Conservation (phyloP, 2,113 vertebrate species). For the Excalfactoria chinensis region DNA sequence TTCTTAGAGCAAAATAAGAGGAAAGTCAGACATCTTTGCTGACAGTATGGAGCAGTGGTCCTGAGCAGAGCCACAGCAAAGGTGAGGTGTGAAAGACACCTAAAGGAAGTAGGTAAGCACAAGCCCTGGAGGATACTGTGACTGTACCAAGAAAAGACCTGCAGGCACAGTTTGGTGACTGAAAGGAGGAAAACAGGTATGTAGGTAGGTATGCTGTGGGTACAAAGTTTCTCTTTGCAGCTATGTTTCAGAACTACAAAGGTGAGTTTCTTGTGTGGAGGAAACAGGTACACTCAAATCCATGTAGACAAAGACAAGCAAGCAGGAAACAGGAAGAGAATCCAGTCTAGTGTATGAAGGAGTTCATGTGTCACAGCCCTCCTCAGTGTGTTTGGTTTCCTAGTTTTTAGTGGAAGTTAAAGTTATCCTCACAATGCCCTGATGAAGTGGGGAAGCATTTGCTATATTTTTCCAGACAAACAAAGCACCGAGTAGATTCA, state of each 20-base stretch:
- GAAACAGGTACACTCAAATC: background rate
- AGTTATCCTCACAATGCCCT: slow-evolving; percentile 9
- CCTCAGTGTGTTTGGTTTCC: background rate
- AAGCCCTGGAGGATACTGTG: background rate
- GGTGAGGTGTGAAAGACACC: background rate
- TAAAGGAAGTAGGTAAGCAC: background rate
- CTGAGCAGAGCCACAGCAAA: background rate
- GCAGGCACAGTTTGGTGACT: background rate
- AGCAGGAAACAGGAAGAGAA: background rate
- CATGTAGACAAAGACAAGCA: background rate
- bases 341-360: background rate
- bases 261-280: background rate
- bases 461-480: slow-evolving; percentile 55
- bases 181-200: background rate
- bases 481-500: slow-evolving; percentile 34
- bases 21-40: background rate
- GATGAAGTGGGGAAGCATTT: slow-evolving; percentile 34
- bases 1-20: background rate
- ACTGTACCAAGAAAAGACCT: background rate
- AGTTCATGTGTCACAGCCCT: background rate
- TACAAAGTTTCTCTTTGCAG: background rate
- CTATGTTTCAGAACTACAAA: background rate
- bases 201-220: background rate
- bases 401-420: slow-evolving; percentile 45
- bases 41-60: background rate